Evolutionary conservation across 2,888 invertebrate genomes (phyloP).

Genomic region (Macrophya alboannulata): DNA sequence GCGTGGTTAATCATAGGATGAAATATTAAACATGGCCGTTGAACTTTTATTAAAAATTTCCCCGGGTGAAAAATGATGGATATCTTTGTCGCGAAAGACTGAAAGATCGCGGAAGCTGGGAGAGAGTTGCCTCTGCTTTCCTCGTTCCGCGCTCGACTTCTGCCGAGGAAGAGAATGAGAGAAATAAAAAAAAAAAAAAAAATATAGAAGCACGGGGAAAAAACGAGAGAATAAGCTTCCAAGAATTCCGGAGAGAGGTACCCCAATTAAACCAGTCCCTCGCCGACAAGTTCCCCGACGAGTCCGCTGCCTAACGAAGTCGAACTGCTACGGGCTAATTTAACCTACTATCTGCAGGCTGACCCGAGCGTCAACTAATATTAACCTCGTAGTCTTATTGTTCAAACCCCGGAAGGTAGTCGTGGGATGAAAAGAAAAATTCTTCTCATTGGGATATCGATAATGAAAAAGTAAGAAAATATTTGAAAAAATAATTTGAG

Average conservation of each 20-base stretch:
- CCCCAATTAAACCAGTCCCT: slow-evolving; percentile 45
- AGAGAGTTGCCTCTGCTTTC: not conserved
- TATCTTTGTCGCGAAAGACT: slow-evolving; percentile 58
- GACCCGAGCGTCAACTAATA: slow-evolving; percentile 8
- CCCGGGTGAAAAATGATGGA: slow-evolving; percentile 57
- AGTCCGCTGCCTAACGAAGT: slow-evolving; percentile 40
- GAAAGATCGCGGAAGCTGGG: not conserved
- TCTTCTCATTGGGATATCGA: no score
- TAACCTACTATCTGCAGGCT: not conserved
- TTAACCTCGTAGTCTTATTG: slow-evolving; percentile 20
- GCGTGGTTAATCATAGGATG: slow-evolving; percentile 72
- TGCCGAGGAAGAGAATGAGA: slow-evolving; percentile 1
- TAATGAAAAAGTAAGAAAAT: not conserved
- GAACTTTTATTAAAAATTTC: slow-evolving; percentile 78
- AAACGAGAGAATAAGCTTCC: not conserved
- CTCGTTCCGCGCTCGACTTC: not conserved
- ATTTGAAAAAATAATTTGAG: not conserved
- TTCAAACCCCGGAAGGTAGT: not conserved
- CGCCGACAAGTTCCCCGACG: not conserved
- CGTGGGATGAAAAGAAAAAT: not conserved
- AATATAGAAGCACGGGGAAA: slow-evolving; percentile 17
- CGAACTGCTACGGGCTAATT: slow-evolving; percentile 39
- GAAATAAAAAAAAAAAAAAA: no score
- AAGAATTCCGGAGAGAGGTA: slow-evolving; percentile 43
- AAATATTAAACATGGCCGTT: slow-evolving; percentile 71